These are phyloP conservation scores for Dicrurus megarhynchus DNA, from an alignment of 2,113 vertebrate genomes.

Conservation along the genomic window DNA sequence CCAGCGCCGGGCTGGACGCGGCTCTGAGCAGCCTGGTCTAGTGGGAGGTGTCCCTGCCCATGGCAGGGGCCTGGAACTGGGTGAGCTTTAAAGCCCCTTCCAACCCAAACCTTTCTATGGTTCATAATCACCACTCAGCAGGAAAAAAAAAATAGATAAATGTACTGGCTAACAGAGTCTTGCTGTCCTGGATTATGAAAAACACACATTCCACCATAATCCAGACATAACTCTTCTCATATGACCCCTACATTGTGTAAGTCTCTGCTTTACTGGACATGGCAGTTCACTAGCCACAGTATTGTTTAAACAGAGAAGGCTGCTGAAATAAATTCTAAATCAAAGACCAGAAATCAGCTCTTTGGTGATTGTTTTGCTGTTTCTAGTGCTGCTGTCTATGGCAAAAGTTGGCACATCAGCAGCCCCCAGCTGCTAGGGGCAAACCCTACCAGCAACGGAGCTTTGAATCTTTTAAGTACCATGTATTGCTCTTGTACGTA, in stretches of 20 bases:
- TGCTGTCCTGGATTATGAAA: background rate
- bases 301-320: background rate
- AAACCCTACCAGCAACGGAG: background rate
- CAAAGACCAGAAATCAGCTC: background rate
- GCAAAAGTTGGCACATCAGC: background rate
- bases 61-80: background rate
- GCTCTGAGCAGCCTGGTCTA: background rate
- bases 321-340: background rate
- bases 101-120: background rate
- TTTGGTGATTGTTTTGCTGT: background rate
- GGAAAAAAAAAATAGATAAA: fast-evolving
- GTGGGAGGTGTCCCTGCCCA: background rate
- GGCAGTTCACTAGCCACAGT: background rate
- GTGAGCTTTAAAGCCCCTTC: background rate
- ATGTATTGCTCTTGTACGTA: fast-evolving
- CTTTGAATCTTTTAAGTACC: background rate
- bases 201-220: background rate
- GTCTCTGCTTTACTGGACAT: background rate
- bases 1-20: background rate
- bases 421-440: background rate
- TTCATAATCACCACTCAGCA: background rate
- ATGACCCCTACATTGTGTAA: background rate
- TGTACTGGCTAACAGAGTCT: background rate
- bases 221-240: background rate
- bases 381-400: background rate